Percentiles rank a stretch among this genome's conserved stretches.
Evolutionary conservation across 2,888 invertebrate genomes (phyloP).

Genomic region (Epiblema foenella): DNA sequence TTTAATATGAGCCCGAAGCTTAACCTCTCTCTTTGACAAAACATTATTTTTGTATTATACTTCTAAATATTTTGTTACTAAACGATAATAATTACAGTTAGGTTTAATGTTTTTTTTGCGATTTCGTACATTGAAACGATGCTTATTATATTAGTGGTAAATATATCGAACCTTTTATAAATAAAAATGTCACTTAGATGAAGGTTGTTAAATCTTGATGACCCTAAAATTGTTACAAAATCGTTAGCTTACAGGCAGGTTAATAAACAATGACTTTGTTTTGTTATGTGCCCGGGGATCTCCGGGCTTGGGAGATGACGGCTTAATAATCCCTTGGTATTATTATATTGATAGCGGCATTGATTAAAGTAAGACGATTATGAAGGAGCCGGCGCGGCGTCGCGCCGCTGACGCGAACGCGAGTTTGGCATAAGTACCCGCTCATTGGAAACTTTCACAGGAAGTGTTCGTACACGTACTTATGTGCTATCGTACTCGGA

Average conservation of each 20-base stretch:
- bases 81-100: not conserved
- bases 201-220: not conserved
- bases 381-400: constrained; percentile 16
- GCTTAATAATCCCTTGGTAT: constrained; percentile 11
- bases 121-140: too few species aligned
- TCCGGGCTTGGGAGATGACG: too few species aligned
- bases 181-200: not conserved
- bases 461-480: constrained; percentile 48
- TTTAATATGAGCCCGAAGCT: not conserved
- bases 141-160: not conserved
- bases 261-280: too few species aligned
- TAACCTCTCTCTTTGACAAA: not conserved
- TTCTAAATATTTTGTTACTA: not conserved
- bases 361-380: not conserved
- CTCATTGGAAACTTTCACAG: constrained; percentile 47
- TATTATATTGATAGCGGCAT: constrained; percentile 15
- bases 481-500: constrained; percentile 52
- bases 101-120: too few species aligned
- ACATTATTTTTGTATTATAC: not conserved
- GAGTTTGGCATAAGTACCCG: constrained; percentile 49
- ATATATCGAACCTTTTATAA: not conserved
- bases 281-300: too few species aligned
- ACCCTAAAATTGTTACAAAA: not conserved
- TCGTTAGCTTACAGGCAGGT: not conserved
- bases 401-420: constrained; percentile 16